Evolutionary conservation across 2,888 invertebrate species (phyloP), one percentile per base, ranked within the genome.

Genomic region (Bursaphelenchus okinawaensis): DNA sequence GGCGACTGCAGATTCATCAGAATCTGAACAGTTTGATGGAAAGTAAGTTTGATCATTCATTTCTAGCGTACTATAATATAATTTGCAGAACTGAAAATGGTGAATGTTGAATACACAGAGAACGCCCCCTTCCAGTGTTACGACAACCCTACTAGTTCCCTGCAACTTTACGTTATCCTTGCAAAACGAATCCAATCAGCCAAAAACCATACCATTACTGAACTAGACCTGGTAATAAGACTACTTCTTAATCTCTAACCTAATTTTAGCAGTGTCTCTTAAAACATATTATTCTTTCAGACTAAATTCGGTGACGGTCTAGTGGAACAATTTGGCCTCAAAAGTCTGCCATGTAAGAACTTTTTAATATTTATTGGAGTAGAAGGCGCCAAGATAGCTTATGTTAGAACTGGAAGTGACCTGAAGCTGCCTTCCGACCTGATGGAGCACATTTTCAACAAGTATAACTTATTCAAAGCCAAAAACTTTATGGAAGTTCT

Each of bases 401-500:
- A 81, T 55, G 74, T 80, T 26, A 70, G 81, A 76, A 80, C 80
- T 31, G 80, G 80, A 2, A 70, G 75, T 0, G 72, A 78, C 57
- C 66, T 80, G 26, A 72, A 74, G 28, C 67, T 80, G 56, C 76
- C 79, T 19, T 58, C 74, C 54, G 73, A 79, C 52, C 64, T 72
- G 29, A 68, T 78, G 63, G 71, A 80, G 24, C 65, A 65, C 20
- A 68, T 76, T 1, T 66, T 79, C 64, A 70, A 67, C 23, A 70
- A 79, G 54, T 77, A 78, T 57, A 78, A 78, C 29, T 55, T 78
- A 4, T 82, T 81, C 65, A 72, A 70, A 23, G 81, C 75, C 28
- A 71, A 75, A 64, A 81, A 78, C 29, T 80, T 77, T 60, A 80
- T 78, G 77, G 81, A 82, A 28, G 79, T 72, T 7, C 65, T 80